Evolutionary conservation across 2,113 vertebrate species (phyloP), one percentile per base, ranked within the genome.

Genomic region (Eulemur macaco): DNA sequence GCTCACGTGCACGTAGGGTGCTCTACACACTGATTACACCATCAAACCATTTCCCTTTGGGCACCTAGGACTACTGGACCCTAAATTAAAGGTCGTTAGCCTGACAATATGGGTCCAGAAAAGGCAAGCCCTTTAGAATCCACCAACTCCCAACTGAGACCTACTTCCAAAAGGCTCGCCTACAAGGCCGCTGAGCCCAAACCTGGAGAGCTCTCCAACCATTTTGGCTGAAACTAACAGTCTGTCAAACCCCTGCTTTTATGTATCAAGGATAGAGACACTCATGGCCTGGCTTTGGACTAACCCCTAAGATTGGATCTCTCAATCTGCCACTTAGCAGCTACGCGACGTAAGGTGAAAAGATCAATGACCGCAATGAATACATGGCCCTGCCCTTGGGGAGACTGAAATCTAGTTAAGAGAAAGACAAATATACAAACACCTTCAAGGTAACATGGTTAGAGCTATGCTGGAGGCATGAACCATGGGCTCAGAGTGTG

Each of bases 311-410:
- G 6, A 54, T 1, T 78, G 69, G 18, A 23, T 47, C 42, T 64
- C 47, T 58, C 45, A 9, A 47, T 20, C 64, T n/a, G 54, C 27
- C n/a, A n/a, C 20, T 56, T 5, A 27, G 73, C 64, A 73, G 52
- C 76, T 23, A 6, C 29, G 27, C 15, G 89, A 37, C 18, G 1
- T 25, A 14, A 66, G 20, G 25, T 37, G 1, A 47, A 52, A 47
- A 13, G 31, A 23, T 37, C 42, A 58, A 50, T 7, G 45, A 45
- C 18, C 83, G 68, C 76, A 37, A 20, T 13, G 29, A 52, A 60
- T 29, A 37, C 29, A 58, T 0, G 3, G 69, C 39, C n/a, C 42
- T 6, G 18, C 2, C 69, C 54, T 31, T 71, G 34, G 39, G 0
- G 7, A 68, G 42, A 86, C 31, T 13, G n/a, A 81, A 63, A 56